Evolutionary conservation across 2,113 vertebrate genomes (phyloP).

Genomic region (Oncorhynchus tshawytscha): DNA sequence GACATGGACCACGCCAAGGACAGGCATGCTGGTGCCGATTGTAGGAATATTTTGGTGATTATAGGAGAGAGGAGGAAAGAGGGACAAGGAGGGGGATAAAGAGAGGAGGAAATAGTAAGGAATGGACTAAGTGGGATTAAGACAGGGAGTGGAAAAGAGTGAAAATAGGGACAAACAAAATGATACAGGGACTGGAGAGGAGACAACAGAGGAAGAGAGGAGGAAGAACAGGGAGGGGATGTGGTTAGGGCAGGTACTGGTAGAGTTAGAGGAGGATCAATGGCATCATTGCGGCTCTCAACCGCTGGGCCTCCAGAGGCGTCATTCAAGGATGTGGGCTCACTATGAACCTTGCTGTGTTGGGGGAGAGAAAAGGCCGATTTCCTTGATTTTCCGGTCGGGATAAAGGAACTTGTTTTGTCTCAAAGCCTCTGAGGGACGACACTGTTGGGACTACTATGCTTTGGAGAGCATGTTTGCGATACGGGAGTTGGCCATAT

Average conservation of each 20-base stretch:
- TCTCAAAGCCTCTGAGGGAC: no score
- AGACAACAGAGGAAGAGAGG: conserved; percentile 8
- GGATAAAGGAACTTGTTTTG: no score
- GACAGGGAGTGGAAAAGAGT: neutral
- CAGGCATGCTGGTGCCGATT: conserved; percentile 1
- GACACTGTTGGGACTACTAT: no score
- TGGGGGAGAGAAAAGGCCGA: no score
- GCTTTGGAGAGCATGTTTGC: no score
- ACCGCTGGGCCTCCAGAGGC: no score
- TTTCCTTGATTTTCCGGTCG: no score
- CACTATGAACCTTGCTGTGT: no score
- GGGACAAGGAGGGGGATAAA: neutral
- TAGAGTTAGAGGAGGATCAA: neutral
- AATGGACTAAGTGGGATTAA: neutral
- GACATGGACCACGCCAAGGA: conserved; percentile 41
- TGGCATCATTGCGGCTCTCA: no score
- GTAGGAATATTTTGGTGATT: no score
- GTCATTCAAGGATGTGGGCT: no score
- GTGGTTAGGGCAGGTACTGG: conserved; percentile 15
- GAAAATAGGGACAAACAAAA: neutral
- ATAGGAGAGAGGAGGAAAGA: neutral
- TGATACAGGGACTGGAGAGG: neutral
- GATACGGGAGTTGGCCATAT: no score
- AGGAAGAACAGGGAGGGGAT: conserved; percentile 22
- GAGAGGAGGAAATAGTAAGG: neutral